Base-by-base conservation (phyloP, 2,888 invertebrate genomes). In the Omphaloscelis lunosa region DNA sequence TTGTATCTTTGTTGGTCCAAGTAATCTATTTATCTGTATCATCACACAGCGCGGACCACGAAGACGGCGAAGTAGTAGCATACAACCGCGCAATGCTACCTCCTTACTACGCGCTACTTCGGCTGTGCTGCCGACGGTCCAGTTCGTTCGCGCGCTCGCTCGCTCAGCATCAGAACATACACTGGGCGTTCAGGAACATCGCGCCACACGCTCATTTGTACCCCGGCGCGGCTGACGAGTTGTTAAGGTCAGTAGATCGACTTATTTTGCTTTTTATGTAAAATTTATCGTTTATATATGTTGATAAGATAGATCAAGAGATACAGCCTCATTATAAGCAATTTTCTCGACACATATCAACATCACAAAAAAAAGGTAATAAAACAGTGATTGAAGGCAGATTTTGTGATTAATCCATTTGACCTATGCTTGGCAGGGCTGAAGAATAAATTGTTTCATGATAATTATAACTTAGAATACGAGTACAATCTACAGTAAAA, bases 111-210 rank as follows among this genome's bases (percentile, higher is more conserved):
- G 99, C 99, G 63, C 97, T 99, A 77, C 96, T 99, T 89, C 97
- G 99, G 83, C 97, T 99, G 94, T 99, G 99, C 95, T 99, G 99
- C 93, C 98, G 99, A 86, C 98, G 98, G 88, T 99, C 99, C 9
- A 97, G 98, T 66, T 96, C 98, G 41, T 99, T 99, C 94, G 98
- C 99, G 9, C 97, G 99, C 73, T 98, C 98, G 91, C 97, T 99
- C 75, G 98, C 99, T 0, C 98, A 98, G 87, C 99, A 99, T 96
- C 99, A 99, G 95, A 99, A 99, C 97, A 97, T 99, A 63, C 99
- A 99, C 93, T 99, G 99, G 99, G 99, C 99, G 45, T 99, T 99
- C 95, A 98, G 99, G 91, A 99, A 99, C 94, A 99, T 99, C 85
- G 99, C 99, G 53, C 99, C 99, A n/a, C 99, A 99, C 95, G 99